Percentiles rank a stretch among this genome's conserved stretches.
Evolutionary conservation across 2,113 vertebrate species (phyloP).

Genomic region (Sinocyclocheilus grahami): DNA sequence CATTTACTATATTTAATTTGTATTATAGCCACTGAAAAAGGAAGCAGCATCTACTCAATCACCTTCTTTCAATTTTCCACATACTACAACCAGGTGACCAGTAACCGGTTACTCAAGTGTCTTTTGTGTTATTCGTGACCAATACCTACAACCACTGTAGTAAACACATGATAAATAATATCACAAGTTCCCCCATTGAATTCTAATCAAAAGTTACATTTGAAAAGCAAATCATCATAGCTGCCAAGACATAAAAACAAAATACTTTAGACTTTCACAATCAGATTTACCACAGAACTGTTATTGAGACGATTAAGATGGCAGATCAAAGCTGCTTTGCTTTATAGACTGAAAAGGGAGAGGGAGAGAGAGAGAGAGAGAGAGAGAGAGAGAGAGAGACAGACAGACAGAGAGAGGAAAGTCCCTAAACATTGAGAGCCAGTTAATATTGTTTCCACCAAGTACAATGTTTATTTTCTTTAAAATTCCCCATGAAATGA

Average conservation of each 20-base stretch:
- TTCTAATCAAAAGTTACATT: background rate
- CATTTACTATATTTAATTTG: background rate
- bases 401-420: too few relatives aligned
- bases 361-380: background rate
- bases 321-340: background rate
- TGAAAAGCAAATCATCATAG: background rate
- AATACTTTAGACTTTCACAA: constrained; percentile 1
- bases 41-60: background rate
- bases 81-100: background rate
- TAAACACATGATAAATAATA: background rate
- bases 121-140: too few relatives aligned
- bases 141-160: too few relatives aligned
- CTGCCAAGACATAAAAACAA: constrained; percentile 3
- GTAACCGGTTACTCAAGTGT: background rate
- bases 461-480: background rate
- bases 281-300: background rate
- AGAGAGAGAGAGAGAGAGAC: background rate
- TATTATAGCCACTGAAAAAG: background rate
- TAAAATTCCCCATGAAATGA: background rate
- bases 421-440: background rate
- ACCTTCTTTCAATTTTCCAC: background rate
- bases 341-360: background rate
- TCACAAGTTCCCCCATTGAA: background rate
- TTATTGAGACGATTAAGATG: background rate
- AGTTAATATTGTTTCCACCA: background rate